Evolutionary conservation across 37 sponge, comb jelly and placozoan species (phyloP), one percentile per base, ranked within the genome.

Genomic region (Diacarnus erythraeanus): DNA sequence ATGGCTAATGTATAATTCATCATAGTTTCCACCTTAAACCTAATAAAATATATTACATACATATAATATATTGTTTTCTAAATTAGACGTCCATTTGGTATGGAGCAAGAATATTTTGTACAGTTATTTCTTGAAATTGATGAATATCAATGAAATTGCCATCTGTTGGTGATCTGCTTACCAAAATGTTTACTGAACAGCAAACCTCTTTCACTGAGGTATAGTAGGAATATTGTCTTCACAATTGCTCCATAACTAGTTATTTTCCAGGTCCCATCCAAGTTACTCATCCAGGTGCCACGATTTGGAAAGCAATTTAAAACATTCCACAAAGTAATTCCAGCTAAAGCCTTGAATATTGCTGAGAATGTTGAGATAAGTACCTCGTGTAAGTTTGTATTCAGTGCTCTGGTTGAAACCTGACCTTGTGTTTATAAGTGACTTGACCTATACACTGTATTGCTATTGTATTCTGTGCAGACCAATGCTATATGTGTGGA

Each of bases 261-360:
- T n/a, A n/a, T n/a, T n/a, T n/a, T n/a, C n/a, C n/a, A 92, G 93
- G 72, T 57, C 30, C 97, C 97, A 0, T 78, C 59, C 0, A 80
- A 60, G 29, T 69, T 96, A 40, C 59, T 97, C 9, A 69, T 94
- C 22, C 95, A 97, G 70, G 79, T 97, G 57, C 98, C 98, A 69
- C 80, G 98, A 26, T 97, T 78, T 90, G 98, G 98, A n/a, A 87
- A 86, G 59, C 83, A 85, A 56, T 97, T 90, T 81, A 85, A 20
- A 92, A 77, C 40, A 87, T 97, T n/a, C n/a, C n/a, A n/a, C n/a
- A n/a, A n/a, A n/a, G n/a, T n/a, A n/a, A n/a, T n/a, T n/a, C 95
- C 98, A 1, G 68, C 81, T 20, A 54, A 84, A 9, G 74, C 69
- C 12, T 72, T 97, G 38, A 65, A 90, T 42, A 38, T 93, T 15